Conservation (phyloP, 1,140 invertebrate genomes). For the Drosophila pandora region DNA sequence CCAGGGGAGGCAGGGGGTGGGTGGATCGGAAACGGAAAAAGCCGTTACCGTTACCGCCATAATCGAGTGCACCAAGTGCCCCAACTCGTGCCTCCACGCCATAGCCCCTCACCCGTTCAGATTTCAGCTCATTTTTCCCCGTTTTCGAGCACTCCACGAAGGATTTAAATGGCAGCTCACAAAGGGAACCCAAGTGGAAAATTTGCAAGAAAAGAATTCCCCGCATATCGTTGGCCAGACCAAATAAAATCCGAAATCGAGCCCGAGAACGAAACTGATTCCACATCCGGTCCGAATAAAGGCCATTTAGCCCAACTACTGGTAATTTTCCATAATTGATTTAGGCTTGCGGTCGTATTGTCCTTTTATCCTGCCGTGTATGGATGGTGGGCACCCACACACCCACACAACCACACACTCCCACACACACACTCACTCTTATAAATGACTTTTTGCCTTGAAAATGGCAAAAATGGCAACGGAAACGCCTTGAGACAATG, state of each 20-base stretch:
- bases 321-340: slow-evolving; percentile 77
- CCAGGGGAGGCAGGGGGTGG: neutral
- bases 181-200: slow-evolving; percentile 68
- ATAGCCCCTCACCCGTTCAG: slow-evolving; percentile 13
- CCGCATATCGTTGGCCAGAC: slow-evolving; percentile 35
- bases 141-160: slow-evolving; percentile 36
- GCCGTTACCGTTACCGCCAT: slow-evolving; percentile 39
- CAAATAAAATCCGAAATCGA: neutral
- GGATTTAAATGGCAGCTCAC: slow-evolving; percentile 43
- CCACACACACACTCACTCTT: slow-evolving; percentile 20
- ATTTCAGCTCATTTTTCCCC: slow-evolving; percentile 60
- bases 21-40: slow-evolving; percentile 51
- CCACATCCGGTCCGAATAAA: slow-evolving; percentile 32
- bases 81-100: neutral
- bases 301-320: slow-evolving; percentile 71
- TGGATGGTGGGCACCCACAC: neutral
- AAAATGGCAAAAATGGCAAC: slow-evolving; percentile 36
- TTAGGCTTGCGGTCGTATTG: slow-evolving; percentile 37
- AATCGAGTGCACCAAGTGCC: slow-evolving; percentile 74
- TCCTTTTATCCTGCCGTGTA: slow-evolving; percentile 35
- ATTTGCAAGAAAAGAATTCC: slow-evolving; percentile 52
- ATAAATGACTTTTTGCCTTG: slow-evolving; percentile 55
- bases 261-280: slow-evolving; percentile 10
- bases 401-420: neutral
- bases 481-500: slow-evolving; percentile 68